Evolutionary conservation across 2,797 vertebrate species (phyloP), one percentile per base, ranked within the genome.

Genomic region (Microhierax caerulescens): DNA sequence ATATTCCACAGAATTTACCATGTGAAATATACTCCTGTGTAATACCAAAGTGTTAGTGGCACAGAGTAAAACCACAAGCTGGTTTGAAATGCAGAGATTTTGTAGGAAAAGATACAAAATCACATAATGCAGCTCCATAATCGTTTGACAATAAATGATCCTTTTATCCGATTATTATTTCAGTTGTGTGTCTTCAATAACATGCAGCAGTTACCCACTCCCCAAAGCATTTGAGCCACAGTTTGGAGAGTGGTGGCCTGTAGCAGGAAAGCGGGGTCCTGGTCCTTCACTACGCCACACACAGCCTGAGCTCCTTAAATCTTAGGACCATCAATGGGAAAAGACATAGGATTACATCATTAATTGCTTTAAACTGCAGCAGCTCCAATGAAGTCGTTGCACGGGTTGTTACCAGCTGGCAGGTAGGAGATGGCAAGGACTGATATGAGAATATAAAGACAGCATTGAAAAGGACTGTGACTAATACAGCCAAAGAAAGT

Each of bases 21-120:
- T 50, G 87, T 97, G 91, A 98, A 96, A 95, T 92, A 92, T 70
- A 92, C 45, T 68, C 87, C 94, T 93, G 80, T 94, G 43, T 95
- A 97, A 97, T 88, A 92, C 91, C 85, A 82, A 97, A 54, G 91
- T 97, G 97, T 98, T 98, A 98, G 98, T 96, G 97, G 97, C 80
- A 84, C 45, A 80, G 92, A 96, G 97, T 95, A 94, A 97, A 97
- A 96, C 85, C 64, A 0, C 97, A 97, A 97, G 96, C 97, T 98
- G 97, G 96, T 97, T 93, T 96, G 93, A 98, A 96, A 97, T 91
- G 86, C 78, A 96, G 96, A 97, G 97, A 97, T 97, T 97, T 96
- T 95, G 30, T 61, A 94, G 80, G 65, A 63, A 68, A 95, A 93
- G 32, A 96, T 91, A 89, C 17, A 59, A 98, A 97, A 97, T 95